phyloP scores from a whole-genome alignment of 1,140 invertebrate species.

The Eupristina koningsbergeri region DNA sequence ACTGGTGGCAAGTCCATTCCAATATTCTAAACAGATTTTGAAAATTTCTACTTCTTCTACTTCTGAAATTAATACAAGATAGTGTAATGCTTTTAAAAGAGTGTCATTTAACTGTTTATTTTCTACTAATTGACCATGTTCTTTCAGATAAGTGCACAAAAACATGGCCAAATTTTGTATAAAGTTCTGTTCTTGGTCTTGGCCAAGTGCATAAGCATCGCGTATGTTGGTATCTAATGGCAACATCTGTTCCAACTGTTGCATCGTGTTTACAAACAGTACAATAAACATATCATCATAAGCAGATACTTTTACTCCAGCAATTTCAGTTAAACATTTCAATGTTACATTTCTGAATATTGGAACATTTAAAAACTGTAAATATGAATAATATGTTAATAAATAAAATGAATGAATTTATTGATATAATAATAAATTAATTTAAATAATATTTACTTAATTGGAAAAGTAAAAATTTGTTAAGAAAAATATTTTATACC shows the following conservation, averaged over 20 bases:
- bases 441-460: too few species aligned
- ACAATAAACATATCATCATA: slow-evolving; percentile 94
- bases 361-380: slow-evolving; percentile 94
- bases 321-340: slow-evolving; percentile 98
- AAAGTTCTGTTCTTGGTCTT: slow-evolving; percentile 98
- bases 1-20: slow-evolving; percentile 94
- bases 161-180: slow-evolving; percentile 99
- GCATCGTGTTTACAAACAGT: slow-evolving; percentile 92
- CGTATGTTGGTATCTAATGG: slow-evolving; percentile 92
- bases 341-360: slow-evolving; percentile 98
- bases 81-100: slow-evolving; percentile 89
- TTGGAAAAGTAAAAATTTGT: too few species aligned
- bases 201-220: slow-evolving; percentile 92
- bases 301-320: slow-evolving; percentile 87
- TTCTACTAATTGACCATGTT: slow-evolving; percentile 92
- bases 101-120: slow-evolving; percentile 82
- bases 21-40: slow-evolving; percentile 99
- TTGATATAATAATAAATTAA: too few species aligned
- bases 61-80: slow-evolving; percentile 97
- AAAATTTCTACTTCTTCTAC: slow-evolving; percentile 99
- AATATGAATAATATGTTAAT: slow-evolving; percentile 55
- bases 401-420: neutral
- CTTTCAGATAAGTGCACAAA: slow-evolving; percentile 96
- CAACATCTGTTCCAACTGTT: slow-evolving; percentile 92
- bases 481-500: too few species aligned